These are phyloP conservation scores for Girardinichthys multiradiatus DNA, from an alignment of 2,113 vertebrate genomes.

Conservation along the genomic window DNA sequence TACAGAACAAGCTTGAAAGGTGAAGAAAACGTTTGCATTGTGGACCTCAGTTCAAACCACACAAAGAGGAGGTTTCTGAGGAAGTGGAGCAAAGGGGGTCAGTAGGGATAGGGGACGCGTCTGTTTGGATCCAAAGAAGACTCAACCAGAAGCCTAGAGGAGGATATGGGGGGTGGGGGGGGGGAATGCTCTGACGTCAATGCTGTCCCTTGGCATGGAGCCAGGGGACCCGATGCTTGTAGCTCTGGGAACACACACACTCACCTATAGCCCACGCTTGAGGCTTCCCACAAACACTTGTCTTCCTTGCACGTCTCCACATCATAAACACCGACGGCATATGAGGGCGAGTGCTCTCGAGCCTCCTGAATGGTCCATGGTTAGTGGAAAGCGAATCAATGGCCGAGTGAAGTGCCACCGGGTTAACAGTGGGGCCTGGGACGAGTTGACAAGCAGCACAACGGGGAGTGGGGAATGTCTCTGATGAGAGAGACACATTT, in stretches of 20 bases:
- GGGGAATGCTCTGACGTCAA: conserved; percentile 67
- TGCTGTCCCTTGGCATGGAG: conserved; percentile 51
- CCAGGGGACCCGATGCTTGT: conserved; percentile 35
- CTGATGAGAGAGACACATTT: conserved; percentile 43
- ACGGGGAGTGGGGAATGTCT: conserved; percentile 55
- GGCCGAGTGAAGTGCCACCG: conserved; percentile 29
- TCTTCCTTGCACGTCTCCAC: conserved; percentile 4
- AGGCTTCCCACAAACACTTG: conserved; percentile 23
- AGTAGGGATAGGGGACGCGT: background rate
- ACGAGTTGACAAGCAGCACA: conserved; percentile 36
- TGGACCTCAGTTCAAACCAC: background rate
- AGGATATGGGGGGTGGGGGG: background rate
- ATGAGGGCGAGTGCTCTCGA: background rate
- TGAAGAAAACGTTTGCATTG: background rate
- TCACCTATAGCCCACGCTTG: conserved; percentile 10
- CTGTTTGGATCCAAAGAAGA: conserved; percentile 45
- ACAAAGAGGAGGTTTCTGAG: conserved; percentile 27
- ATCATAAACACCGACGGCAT: conserved; percentile 6
- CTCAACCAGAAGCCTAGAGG: conserved; percentile 18
- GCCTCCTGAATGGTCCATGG: conserved; percentile 3
- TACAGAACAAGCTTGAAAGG: background rate
- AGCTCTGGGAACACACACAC: conserved; percentile 43
- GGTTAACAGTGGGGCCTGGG: conserved; percentile 26
- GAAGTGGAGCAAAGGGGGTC: conserved; percentile 35
- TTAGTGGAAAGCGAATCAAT: conserved; percentile 34